A percentile compares a stretch with the other conserved stretches of the same genome.
Evolutionary conservation across 2,113 vertebrate genomes (phyloP).

Genomic region (Mormyrus iriodes): DNA sequence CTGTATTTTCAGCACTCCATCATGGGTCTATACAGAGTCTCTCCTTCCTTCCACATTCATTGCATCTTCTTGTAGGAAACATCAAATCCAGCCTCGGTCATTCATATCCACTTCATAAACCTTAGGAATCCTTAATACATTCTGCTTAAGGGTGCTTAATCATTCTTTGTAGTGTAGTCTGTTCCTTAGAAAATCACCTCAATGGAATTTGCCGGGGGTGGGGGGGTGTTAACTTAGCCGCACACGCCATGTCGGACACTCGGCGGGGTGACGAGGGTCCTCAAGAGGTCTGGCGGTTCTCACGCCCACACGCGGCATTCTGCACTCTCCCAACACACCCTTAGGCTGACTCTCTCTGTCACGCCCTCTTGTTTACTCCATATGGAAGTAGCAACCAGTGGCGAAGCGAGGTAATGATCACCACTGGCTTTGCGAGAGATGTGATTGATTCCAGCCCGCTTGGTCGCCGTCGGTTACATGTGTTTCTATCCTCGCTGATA

Average conservation of each 20-base stretch:
- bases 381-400: not conserved
- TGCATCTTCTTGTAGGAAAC: not conserved
- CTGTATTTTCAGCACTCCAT: not conserved
- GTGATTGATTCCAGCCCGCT: not conserved
- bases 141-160: not conserved
- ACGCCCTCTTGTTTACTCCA: not conserved
- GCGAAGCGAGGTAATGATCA: not conserved
- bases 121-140: not conserved
- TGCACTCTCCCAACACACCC: not conserved
- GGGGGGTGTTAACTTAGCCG: not conserved
- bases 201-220: not conserved
- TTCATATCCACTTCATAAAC: not conserved
- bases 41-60: not conserved
- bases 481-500: not conserved
- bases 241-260: not conserved
- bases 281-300: not conserved
- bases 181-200: not conserved
- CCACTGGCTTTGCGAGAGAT: not conserved
- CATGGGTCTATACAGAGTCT: not conserved
- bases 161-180: not conserved
- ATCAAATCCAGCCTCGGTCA: not conserved
- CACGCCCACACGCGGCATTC: not conserved
- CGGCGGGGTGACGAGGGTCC: not conserved
- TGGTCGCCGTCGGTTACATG: not conserved
- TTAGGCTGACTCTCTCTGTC: conserved; percentile 6